phyloP scores from a whole-genome alignment of 2,888 invertebrate species.

The Oscheius myriophilus region DNA sequence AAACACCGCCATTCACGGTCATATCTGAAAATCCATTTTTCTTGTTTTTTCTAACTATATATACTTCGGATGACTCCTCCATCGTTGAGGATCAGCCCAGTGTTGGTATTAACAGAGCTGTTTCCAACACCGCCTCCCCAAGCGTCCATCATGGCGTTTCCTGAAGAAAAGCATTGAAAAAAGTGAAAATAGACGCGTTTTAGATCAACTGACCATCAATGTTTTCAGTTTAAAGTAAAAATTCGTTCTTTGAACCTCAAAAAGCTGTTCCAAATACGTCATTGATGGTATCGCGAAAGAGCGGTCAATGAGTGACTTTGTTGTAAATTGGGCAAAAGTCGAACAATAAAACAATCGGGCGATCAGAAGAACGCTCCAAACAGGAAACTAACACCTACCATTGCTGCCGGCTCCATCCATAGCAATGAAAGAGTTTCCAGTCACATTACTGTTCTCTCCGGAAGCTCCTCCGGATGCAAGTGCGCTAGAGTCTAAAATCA shows the following conservation, averaged over 20 bases:
- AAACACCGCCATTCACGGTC: conserved; percentile 40
- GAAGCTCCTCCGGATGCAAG: conserved; percentile 38
- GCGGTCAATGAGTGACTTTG: not conserved
- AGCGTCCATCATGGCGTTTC: conserved; percentile 45
- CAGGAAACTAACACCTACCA: conserved; percentile 9
- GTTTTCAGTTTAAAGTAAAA: too few relatives aligned
- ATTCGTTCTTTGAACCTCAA: too few relatives aligned
- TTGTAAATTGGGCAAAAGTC: too few relatives aligned
- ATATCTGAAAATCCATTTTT: conserved; percentile 31
- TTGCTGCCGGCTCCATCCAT: conserved; percentile 34
- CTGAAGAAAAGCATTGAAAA: too few relatives aligned
- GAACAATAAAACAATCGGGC: too few relatives aligned
- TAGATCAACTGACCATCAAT: too few relatives aligned
- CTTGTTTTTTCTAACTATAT: not conserved
- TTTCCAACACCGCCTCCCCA: conserved; percentile 41
- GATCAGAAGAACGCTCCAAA: not conserved
- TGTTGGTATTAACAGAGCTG: conserved; percentile 37
- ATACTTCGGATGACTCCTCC: conserved; percentile 37
- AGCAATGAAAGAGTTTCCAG: conserved; percentile 38
- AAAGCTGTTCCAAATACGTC: too few relatives aligned
- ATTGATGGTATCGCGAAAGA: not conserved
- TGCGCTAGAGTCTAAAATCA: conserved; percentile 35
- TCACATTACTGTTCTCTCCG: conserved; percentile 47
- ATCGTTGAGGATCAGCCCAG: conserved; percentile 34
- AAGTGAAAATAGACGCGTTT: too few relatives aligned